phyloP scores from a whole-genome alignment of 2,797 vertebrate genomes.

The Dryobates pubescens region DNA sequence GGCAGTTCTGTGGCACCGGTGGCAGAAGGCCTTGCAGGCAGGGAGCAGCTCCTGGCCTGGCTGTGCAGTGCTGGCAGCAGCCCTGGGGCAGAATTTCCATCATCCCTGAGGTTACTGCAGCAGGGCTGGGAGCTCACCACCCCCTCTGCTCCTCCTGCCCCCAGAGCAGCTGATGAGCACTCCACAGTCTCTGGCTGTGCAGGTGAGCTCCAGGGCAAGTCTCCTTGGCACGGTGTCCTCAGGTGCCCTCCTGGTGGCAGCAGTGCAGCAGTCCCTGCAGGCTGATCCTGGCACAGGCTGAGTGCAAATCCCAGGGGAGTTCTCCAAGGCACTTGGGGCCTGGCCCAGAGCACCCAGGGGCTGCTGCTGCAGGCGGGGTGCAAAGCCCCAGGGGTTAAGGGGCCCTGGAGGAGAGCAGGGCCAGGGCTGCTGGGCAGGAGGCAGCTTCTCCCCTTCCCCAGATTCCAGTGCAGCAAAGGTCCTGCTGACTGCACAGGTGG shows the following conservation, averaged over 20 bases:
- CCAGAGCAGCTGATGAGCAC: not conserved
- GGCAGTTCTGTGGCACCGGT: not conserved
- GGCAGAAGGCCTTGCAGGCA: constrained; percentile 26
- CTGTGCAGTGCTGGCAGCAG: not conserved
- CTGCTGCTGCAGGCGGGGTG: no score
- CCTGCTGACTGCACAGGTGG: not conserved
- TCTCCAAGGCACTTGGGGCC: constrained; percentile 47
- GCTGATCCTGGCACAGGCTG: not conserved
- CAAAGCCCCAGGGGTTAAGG: not conserved
- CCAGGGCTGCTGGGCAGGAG: not conserved
- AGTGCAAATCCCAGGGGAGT: constrained; percentile 11
- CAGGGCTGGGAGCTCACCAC: not conserved
- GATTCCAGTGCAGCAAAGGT: not conserved
- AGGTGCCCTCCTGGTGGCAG: not conserved
- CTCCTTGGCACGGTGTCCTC: constrained; percentile 28
- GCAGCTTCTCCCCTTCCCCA: not conserved
- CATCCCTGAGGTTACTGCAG: not conserved
- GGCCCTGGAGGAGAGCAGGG: no score
- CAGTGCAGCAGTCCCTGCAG: not conserved
- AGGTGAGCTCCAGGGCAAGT: constrained; percentile 66
- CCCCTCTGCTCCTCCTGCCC: no score
- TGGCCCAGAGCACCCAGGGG: not conserved
- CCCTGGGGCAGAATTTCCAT: constrained; percentile 10
- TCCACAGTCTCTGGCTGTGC: constrained; percentile 72
- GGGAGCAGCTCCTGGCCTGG: not conserved